Conservation (phyloP, 2,113 vertebrate species). For the Myrmecophaga tridactyla region DNA sequence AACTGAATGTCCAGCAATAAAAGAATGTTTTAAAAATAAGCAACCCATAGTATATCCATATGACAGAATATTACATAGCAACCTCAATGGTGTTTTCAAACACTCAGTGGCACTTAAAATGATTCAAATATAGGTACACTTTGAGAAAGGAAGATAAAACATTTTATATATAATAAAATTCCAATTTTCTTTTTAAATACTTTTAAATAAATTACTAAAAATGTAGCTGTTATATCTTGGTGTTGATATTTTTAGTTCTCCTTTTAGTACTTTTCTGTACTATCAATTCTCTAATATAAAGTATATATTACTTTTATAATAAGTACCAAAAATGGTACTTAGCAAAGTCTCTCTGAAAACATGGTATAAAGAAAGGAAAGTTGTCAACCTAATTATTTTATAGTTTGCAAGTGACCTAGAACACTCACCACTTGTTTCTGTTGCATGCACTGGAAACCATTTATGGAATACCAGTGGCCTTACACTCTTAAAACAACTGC, state of each 20-base stretch:
- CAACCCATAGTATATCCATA: no score
- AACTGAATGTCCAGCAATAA: no score
- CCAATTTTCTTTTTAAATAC: constrained; percentile 5
- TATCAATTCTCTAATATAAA: constrained; percentile 38
- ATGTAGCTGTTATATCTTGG: constrained; percentile 35
- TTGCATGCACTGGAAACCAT: constrained; percentile 52
- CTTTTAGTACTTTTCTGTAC: constrained; percentile 25
- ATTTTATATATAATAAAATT: neutral
- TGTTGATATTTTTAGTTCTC: constrained; percentile 54
- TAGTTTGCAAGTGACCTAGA: constrained; percentile 65
- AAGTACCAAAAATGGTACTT: constrained; percentile 56
- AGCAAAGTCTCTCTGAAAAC: constrained; percentile 43
- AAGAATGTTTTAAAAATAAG: no score
- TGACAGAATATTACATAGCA: neutral
- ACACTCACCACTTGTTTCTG: constrained; percentile 66
- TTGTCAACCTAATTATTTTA: constrained; percentile 68
- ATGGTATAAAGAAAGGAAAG: constrained; percentile 31
- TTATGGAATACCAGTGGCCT: constrained; percentile 60
- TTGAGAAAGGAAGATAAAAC: neutral
- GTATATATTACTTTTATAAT: constrained; percentile 49
- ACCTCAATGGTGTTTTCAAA: constrained; percentile 30
- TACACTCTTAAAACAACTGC: constrained; percentile 64
- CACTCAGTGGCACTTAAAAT: neutral
- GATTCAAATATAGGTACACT: constrained; percentile 18
- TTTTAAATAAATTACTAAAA: constrained; percentile 48